Evolutionary conservation across 1,140 invertebrate genomes (phyloP).

Genomic region (Aphidius gifuensis): DNA sequence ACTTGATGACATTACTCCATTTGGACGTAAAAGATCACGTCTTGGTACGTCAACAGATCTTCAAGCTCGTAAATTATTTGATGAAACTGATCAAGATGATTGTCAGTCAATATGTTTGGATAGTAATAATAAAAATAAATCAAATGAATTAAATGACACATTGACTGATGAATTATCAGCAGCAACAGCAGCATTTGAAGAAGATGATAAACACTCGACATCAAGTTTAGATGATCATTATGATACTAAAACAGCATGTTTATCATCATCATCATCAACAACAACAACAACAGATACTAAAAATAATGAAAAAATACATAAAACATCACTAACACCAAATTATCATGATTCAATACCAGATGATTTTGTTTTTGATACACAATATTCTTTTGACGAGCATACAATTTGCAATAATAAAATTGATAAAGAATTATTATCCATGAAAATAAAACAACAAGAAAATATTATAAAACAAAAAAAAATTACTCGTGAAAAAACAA

Average conservation of each 20-base stretch:
- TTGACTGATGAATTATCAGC: too few species aligned
- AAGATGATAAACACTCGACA: too few species aligned
- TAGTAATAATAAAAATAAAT: too few species aligned
- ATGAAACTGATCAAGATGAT: constrained; percentile 9
- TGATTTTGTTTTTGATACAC: constrained; percentile 30
- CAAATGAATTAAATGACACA: too few species aligned
- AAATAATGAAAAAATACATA: constrained; percentile 5
- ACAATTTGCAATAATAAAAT: constrained; percentile 12
- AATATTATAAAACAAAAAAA: neutral
- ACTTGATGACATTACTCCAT: constrained; percentile 4
- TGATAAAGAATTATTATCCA: constrained; percentile 20
- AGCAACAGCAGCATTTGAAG: too few species aligned
- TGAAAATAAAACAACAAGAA: constrained; percentile 30
- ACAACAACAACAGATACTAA: neutral
- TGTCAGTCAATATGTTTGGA: neutral
- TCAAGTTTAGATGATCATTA: too few species aligned
- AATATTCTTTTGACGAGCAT: constrained; percentile 11
- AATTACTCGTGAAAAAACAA: constrained; percentile 26
- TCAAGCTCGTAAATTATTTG: constrained; percentile 5
- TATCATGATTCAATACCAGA: constrained; percentile 26
- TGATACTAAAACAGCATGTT: too few species aligned
- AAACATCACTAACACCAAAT: constrained; percentile 6
- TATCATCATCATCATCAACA: too few species aligned
- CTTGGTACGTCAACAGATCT: neutral
- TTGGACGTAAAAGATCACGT: constrained; percentile 1